Base-by-base conservation (phyloP, 2,888 invertebrate genomes). In the Meta bourneti region DNA sequence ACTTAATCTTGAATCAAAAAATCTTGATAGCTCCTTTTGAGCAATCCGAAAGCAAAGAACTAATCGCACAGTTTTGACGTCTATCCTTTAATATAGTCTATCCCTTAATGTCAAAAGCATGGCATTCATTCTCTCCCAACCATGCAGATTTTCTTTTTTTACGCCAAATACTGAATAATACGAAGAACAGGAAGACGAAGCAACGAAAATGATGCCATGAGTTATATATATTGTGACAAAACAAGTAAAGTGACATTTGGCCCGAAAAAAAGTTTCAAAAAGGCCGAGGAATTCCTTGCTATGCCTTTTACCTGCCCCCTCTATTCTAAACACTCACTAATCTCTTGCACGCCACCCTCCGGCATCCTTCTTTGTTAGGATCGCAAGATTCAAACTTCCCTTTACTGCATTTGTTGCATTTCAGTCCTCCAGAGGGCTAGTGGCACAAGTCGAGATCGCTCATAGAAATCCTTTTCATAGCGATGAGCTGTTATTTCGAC, bases 331-430 rank as follows among this genome's bases (percentile, higher is more conserved):
- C 19, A 34, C 11, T 79, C 61, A 20, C 79, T 79, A 79, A 79
- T 79, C 79, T 79, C 34, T 79, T 34, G 20, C 61, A 61, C 61
- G 61, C 16, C 52, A n/a, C 77, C 77, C 49, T 49, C 49, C 49
- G 61, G 5, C n/a, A 51, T 7, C 54, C 79, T 79, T 34, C 79
- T 79, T 79, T 79, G 79, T 61, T 79, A 13, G 20, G 79, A 79
- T 79, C 34, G 34, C 61, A 34, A 79, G 79, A 61, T 77, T 51
- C 51, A 52, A 77, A 51, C 51, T 77, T 69, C 61, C 69, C 61
- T 79, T 61, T 79, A 54, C 79, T 79, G 79, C 79, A 61, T 79
- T 79, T 79, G 61, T 61, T 79, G 61, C 79, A 79, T 79, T 34
- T 19, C 54, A 34, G 16, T 48, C 77, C 13, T 49, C 49, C 16